These are phyloP conservation scores for Brienomyrus longianalis DNA, from an alignment of 2,113 vertebrate species.

Conservation along the genomic window DNA sequence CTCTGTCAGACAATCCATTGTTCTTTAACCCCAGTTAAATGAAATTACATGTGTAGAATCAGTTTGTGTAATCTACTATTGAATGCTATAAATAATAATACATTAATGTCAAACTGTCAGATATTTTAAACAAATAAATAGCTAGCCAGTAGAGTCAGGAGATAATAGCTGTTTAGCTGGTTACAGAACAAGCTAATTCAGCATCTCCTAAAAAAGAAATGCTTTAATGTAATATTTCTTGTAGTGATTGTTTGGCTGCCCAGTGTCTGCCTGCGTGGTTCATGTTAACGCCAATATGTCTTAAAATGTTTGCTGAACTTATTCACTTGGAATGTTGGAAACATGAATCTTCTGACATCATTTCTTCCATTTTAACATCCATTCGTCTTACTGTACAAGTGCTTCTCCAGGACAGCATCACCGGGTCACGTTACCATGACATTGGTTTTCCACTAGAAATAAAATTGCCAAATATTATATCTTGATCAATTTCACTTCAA, in stretches of 20 bases:
- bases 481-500: background rate
- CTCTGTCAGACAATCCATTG: background rate
- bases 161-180: background rate
- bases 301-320: background rate
- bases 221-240: background rate
- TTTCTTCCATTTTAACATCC: background rate
- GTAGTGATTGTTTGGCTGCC: background rate
- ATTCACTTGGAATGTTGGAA: background rate
- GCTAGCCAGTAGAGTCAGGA: background rate
- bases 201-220: background rate
- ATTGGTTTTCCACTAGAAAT: background rate
- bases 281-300: background rate
- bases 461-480: background rate
- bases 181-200: background rate
- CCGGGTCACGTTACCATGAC: background rate
- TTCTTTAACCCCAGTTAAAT: background rate
- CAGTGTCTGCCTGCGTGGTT: background rate
- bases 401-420: background rate
- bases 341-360: background rate
- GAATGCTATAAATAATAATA: background rate
- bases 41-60: background rate
- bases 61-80: background rate
- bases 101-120: background rate
- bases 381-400: background rate
- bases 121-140: background rate